Conservation (phyloP, 2,797 vertebrate species). For the Nannoperca australis region DNA sequence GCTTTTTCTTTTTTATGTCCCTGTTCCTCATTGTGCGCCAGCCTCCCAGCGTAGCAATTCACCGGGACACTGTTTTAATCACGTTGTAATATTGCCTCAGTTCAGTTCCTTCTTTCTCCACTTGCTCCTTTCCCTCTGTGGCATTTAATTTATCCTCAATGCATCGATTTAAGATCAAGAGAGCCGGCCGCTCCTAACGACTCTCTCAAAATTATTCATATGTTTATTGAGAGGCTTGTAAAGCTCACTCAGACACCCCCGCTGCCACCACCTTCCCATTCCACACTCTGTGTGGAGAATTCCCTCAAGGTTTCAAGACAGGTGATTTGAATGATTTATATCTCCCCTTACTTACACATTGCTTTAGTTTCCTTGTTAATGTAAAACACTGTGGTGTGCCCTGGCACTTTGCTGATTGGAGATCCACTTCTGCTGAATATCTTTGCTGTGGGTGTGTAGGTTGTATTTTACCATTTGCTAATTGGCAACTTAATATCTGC, state of each 20-base stretch:
- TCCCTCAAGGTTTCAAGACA: conserved; percentile 58
- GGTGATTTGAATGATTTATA: conserved; percentile 82
- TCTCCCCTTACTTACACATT: conserved; percentile 65
- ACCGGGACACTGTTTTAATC: conserved; percentile 64
- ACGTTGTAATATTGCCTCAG: conserved; percentile 58
- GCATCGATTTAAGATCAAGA: conserved; percentile 60
- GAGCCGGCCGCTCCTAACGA: conserved; percentile 32
- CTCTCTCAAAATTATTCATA: conserved; percentile 62
- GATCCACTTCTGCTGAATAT: conserved; percentile 68
- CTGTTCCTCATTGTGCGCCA: conserved; percentile 22
- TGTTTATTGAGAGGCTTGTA: conserved; percentile 72
- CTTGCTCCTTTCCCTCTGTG: conserved; percentile 22
- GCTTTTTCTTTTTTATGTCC: conserved; percentile 31
- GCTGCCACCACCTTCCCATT: conserved; percentile 29
- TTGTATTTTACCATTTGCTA: conserved; percentile 55
- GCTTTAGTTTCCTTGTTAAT: conserved; percentile 74
- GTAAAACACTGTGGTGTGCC: conserved; percentile 63
- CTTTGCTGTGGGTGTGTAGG: conserved; percentile 26
- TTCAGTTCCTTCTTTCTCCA: conserved; percentile 7
- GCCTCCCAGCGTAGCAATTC: conserved; percentile 50
- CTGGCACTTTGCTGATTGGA: conserved; percentile 81
- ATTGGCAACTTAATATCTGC: conserved; percentile 45
- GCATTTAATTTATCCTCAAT: conserved; percentile 60
- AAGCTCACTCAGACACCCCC: conserved; percentile 36
- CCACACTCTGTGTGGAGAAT: conserved; percentile 46